These are phyloP conservation scores for Blastomussa wellsi DNA, from an alignment of 92 coral and sea anemone species.

Conservation along the genomic window DNA sequence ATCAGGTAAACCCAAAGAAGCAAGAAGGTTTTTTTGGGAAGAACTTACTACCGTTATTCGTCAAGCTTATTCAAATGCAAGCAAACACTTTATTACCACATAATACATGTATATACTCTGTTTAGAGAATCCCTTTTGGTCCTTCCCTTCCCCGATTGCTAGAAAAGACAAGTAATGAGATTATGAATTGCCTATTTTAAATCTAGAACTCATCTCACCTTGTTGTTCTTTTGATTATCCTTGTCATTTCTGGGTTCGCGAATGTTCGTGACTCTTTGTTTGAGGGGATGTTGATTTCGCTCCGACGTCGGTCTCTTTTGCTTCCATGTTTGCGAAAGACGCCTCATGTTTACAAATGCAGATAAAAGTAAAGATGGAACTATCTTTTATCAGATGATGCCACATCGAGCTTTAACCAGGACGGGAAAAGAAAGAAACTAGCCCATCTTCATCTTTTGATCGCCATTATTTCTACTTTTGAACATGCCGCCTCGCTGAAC, in stretches of 20 bases:
- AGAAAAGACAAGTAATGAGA: not conserved
- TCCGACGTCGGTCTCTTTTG: constrained; percentile 66
- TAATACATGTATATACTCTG: too few species aligned
- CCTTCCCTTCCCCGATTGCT: too few species aligned
- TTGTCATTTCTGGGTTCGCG: constrained; percentile 15
- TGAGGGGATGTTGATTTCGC: constrained; percentile 26
- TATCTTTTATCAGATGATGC: not conserved
- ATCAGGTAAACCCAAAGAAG: not conserved
- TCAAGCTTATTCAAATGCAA: too few species aligned
- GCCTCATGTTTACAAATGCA: constrained; percentile 49
- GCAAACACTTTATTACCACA: not conserved
- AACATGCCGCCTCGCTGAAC: constrained; percentile 24
- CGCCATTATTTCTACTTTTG: constrained; percentile 37
- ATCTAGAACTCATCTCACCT: constrained; percentile 12
- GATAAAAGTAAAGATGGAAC: not conserved
- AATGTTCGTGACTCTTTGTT: constrained; percentile 32
- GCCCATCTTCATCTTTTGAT: not conserved
- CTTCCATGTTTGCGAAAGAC: constrained; percentile 87
- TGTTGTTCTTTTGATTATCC: not conserved
- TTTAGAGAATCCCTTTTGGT: too few species aligned
- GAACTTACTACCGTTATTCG: too few species aligned
- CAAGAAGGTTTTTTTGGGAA: too few species aligned
- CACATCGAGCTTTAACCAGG: constrained; percentile 4
- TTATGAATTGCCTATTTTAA: not conserved
- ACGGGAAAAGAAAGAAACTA: not conserved